Conservation (phyloP, 92 coral and sea anemone genomes). For the Virgularia gustaviana region DNA sequence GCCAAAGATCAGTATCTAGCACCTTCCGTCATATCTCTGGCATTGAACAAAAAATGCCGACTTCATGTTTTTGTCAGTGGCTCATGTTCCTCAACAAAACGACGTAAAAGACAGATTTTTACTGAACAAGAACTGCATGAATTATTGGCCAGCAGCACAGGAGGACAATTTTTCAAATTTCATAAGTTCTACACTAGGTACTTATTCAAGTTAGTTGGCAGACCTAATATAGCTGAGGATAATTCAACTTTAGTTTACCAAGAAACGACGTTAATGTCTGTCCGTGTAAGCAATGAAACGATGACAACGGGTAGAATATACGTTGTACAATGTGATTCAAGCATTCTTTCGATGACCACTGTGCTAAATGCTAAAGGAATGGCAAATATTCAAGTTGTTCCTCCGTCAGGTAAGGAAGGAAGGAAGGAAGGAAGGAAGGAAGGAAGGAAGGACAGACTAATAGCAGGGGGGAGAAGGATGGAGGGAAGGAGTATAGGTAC, state of each 20-base stretch:
- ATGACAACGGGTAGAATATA: conserved; percentile 12
- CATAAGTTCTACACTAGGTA: conserved; percentile 32
- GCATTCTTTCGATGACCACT: conserved; percentile 6
- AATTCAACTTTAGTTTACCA: conserved; percentile 27
- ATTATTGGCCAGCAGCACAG: conserved; percentile 55
- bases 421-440: too few species aligned
- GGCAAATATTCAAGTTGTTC: not conserved
- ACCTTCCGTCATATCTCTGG: conserved; percentile 43
- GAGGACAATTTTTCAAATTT: conserved; percentile 50
- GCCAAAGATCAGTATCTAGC: conserved; percentile 48
- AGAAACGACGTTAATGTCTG: conserved; percentile 34
- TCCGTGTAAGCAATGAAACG: conserved; percentile 7
- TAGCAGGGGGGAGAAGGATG: too few species aligned
- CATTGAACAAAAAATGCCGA: conserved; percentile 45
- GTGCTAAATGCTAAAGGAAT: not conserved
- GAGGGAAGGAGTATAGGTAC: too few species aligned
- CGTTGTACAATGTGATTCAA: conserved; percentile 39
- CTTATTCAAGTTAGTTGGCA: conserved; percentile 52
- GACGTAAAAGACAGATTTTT: conserved; percentile 19
- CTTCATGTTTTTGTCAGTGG: conserved; percentile 49
- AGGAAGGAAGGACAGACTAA: too few species aligned
- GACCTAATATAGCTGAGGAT: conserved; percentile 9
- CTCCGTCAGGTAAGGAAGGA: conserved; percentile 17
- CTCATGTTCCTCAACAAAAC: conserved; percentile 28
- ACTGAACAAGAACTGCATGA: conserved; percentile 38